Evolutionary conservation across 1,140 invertebrate species (phyloP), one percentile per base, ranked within the genome.

Genomic region (Chironomus striatipennis): DNA sequence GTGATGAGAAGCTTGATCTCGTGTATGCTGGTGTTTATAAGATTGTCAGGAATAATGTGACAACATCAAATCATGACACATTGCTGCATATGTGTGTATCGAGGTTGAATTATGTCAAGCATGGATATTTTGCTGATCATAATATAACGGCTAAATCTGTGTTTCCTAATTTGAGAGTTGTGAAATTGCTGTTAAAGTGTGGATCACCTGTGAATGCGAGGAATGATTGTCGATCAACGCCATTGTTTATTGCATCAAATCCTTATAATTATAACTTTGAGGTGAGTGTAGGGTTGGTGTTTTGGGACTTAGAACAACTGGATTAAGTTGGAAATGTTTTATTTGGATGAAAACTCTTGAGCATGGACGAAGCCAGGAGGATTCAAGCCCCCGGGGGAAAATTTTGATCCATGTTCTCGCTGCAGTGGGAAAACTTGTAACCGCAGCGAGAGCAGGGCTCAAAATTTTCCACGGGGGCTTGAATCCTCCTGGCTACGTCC

Each of bases 11-110:
- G 9, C 79, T 79, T 21, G 78, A 81, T 74, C 82, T 93, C 42
- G 84, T 91, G 0, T 81, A 81, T 74, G 83, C 86, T 76, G 10
- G 17, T 15, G 72, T 73, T 0, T 42, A 15, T n/a, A 73, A 81
- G 15, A 80, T 85, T 70, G 74, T 78, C 20, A 78, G 80, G 18
- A 89, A 93, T 82, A 87, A 92, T 20, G 85, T 87, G 75, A 91
- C 89, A 77, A 87, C 89, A n/a, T 87, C 84, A 67, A 89, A 87
- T 12, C 89, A 89, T 70, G 92, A 95, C 79, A 89, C 91, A 5
- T 83, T 96, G 64, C 85, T 96, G 24, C 93, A 96, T 84, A 83
- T 95, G 73, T 90, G 88, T 76, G 91, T 92, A 34, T 93, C 91
- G 5, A 87, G 88, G 76, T 85, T 90, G 65, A 95, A 94, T 83